phyloP scores from a whole-genome alignment of 1,140 invertebrate species.

The Aleiodes sp. region DNA sequence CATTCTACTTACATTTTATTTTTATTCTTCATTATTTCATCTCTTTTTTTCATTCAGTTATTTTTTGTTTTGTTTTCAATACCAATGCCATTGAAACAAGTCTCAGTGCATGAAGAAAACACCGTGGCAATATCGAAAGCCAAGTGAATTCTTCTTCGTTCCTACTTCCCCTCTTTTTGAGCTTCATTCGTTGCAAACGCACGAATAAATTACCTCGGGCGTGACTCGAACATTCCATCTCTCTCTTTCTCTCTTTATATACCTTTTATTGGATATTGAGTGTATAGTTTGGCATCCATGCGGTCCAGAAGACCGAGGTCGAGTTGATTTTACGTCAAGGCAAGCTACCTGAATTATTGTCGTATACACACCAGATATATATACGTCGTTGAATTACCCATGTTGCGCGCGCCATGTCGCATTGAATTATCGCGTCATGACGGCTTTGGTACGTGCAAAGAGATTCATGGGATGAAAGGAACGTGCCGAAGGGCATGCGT shows the following conservation, averaged over 20 bases:
- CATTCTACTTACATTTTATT: constrained; percentile 30
- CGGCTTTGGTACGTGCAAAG: constrained; percentile 8
- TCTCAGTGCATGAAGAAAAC: constrained; percentile 24
- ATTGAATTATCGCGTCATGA: constrained; percentile 23
- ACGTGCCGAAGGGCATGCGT: constrained; percentile 22
- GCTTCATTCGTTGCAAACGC: constrained; percentile 16
- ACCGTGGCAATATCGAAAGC: neutral
- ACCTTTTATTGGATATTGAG: neutral
- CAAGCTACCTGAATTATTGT: constrained; percentile 37
- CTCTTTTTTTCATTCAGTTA: constrained; percentile 26
- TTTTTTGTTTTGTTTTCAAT: constrained; percentile 32
- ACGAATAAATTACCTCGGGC: constrained; percentile 16
- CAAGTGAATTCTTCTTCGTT: neutral
- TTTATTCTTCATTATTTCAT: constrained; percentile 21
- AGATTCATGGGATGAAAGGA: constrained; percentile 28
- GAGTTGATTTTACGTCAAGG: constrained; percentile 27
- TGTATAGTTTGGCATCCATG: neutral
- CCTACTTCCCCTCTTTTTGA: neutral
- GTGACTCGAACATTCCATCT: neutral
- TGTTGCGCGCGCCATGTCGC: constrained; percentile 6
- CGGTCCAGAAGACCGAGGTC: constrained; percentile 2
- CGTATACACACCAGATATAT: neutral
- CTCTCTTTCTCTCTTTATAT: neutral
- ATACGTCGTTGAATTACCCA: neutral
- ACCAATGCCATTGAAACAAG: constrained; percentile 19